Evolutionary conservation across 2,113 vertebrate genomes (phyloP).

Genomic region (Carassius gibelio): DNA sequence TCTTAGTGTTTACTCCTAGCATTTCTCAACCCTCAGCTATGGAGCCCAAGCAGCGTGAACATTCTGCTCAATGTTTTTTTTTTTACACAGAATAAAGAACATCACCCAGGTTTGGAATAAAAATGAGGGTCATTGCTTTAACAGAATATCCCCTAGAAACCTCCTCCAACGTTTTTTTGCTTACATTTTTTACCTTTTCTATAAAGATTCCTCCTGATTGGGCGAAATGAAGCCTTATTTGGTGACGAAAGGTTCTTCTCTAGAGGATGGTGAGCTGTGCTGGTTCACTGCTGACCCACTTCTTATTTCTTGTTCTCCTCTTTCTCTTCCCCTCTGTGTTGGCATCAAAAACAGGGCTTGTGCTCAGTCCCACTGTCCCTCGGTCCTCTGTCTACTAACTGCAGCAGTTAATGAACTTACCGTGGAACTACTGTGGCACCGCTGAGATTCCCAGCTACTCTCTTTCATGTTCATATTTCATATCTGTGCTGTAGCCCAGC

Average conservation of each 20-base stretch:
- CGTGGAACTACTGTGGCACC: slow-evolving; percentile 35
- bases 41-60: neutral
- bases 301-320: slow-evolving; percentile 35
- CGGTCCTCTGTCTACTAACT: slow-evolving; percentile 44
- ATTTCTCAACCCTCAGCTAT: neutral
- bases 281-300: slow-evolving; percentile 54
- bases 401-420: slow-evolving; percentile 56
- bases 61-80: neutral
- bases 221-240: slow-evolving; percentile 31
- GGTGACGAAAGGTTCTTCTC: slow-evolving; percentile 44
- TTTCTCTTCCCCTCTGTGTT: neutral
- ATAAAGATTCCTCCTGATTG: slow-evolving; percentile 31
- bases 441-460: slow-evolving; percentile 22
- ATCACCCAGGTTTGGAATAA: neutral
- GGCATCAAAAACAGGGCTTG: slow-evolving; percentile 9
- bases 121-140: neutral
- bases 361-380: slow-evolving; percentile 21
- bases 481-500: slow-evolving; percentile 47
- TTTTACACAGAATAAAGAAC: neutral
- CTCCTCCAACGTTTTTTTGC: neutral
- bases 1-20: slow-evolving; percentile 21
- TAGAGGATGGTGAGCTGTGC: slow-evolving; percentile 30
- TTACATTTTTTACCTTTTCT: neutral
- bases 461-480: slow-evolving; percentile 62
- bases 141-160: slow-evolving; percentile 30